Percentiles rank a stretch among this genome's conserved stretches.
Conservation (phyloP, 2,888 invertebrate species). For the Drosophila acutilabella region DNA sequence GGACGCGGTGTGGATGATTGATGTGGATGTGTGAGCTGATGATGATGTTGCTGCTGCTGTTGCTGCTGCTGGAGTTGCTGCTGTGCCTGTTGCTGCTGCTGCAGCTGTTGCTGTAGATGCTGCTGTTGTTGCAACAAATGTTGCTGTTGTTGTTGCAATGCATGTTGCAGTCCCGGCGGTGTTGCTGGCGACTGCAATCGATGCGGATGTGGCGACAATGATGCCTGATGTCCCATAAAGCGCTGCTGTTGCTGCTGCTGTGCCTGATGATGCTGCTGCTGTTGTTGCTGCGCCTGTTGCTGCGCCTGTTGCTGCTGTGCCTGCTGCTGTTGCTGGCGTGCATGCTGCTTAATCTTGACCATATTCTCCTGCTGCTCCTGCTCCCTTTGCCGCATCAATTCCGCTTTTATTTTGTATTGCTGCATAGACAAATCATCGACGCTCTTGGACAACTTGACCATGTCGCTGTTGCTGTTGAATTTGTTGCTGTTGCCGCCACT, state of each 20-base stretch:
- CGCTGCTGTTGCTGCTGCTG: constrained; percentile 74
- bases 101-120: constrained; percentile 52
- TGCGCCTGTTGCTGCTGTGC: constrained; percentile 67
- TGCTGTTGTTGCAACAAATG: constrained; percentile 72
- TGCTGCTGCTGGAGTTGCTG: constrained; percentile 54
- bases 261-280: constrained; percentile 64
- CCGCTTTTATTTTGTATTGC: constrained; percentile 81
- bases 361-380: constrained; percentile 83
- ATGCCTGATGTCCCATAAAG: constrained; percentile 68
- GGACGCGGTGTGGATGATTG: constrained; percentile 69
- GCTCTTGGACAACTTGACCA: constrained; percentile 81
- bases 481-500: constrained; percentile 72
- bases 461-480: constrained; percentile 77
- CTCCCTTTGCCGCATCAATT: constrained; percentile 80
- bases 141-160: constrained; percentile 78
- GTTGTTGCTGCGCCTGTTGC: constrained; percentile 63
- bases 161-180: constrained; percentile 71
- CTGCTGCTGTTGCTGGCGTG: constrained; percentile 81
- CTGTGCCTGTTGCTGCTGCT: constrained; percentile 48
- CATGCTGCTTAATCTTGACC: constrained; percentile 82
- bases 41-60: constrained; percentile 66
- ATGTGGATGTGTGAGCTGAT: constrained; percentile 68
- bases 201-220: constrained; percentile 75
- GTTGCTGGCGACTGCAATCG: constrained; percentile 68
- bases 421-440: constrained; percentile 82